Conservation (phyloP, 1,140 invertebrate genomes). For the Bombus haemorrhoidalis region DNA sequence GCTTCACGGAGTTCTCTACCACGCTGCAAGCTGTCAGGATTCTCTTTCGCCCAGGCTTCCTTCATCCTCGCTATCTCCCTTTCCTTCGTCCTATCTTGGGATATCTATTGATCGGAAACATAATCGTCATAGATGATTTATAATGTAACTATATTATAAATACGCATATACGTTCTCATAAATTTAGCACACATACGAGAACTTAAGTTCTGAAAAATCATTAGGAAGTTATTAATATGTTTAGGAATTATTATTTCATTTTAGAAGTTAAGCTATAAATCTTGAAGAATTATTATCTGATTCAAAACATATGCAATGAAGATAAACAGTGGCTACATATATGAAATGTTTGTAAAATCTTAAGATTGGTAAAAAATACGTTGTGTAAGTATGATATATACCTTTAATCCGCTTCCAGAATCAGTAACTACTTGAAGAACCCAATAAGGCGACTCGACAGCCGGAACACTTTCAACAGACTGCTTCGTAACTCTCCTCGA, state of each 20-base stretch:
- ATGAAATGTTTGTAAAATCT: too few relatives aligned
- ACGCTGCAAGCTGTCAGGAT: slow-evolving; percentile 60
- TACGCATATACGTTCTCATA: too few relatives aligned
- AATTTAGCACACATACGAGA: too few relatives aligned
- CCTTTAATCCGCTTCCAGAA: slow-evolving; percentile 43
- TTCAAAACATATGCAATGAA: neutral
- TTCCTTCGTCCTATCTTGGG: slow-evolving; percentile 61
- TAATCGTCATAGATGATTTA: neutral
- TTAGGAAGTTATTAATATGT: too few relatives aligned
- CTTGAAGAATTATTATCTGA: too few relatives aligned
- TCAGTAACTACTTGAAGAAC: slow-evolving; percentile 60
- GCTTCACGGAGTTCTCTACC: slow-evolving; percentile 61
- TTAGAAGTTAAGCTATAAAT: too few relatives aligned
- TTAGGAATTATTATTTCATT: too few relatives aligned
- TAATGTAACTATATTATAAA: too few relatives aligned
- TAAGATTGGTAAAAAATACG: neutral
- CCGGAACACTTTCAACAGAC: neutral
- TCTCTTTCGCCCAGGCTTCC: slow-evolving; percentile 63
- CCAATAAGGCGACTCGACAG: slow-evolving; percentile 57
- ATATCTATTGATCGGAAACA: slow-evolving; percentile 34
- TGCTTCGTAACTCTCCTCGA: slow-evolving; percentile 33
- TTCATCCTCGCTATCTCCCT: slow-evolving; percentile 63
- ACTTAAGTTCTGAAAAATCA: neutral
- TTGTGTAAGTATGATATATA: neutral
- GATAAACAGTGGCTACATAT: neutral